A percentile compares a stretch with the other conserved stretches of the same genome.
Evolutionary conservation across 2,888 invertebrate species (phyloP).

Genomic region (Dusona sp.): DNA sequence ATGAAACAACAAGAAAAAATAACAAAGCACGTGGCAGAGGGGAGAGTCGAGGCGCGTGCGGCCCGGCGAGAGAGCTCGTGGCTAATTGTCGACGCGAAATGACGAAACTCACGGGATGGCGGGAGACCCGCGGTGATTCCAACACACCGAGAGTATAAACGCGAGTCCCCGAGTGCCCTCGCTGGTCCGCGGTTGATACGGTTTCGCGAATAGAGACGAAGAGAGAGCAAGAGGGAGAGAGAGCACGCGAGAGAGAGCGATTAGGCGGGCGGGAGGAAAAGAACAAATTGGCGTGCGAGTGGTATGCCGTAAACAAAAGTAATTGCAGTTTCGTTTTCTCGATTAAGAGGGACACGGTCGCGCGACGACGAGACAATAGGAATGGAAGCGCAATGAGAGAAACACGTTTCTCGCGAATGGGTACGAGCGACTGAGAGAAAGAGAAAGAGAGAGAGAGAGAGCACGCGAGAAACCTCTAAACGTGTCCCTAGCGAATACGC

Average conservation of each 20-base stretch:
- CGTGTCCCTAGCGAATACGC: constrained; percentile 38
- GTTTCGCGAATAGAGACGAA: constrained; percentile 26
- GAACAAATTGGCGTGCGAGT: constrained; percentile 73
- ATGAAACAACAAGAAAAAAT: constrained; percentile 28
- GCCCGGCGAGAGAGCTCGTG: constrained; percentile 73
- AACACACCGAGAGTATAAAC: constrained; percentile 45
- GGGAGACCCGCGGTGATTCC: constrained; percentile 64
- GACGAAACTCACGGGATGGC: constrained; percentile 75
- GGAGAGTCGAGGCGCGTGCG: constrained; percentile 78
- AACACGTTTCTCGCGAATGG: constrained; percentile 36
- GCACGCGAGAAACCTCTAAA: constrained; percentile 6
- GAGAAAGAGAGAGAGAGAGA: constrained; percentile 8
- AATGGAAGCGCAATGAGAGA: constrained; percentile 66
- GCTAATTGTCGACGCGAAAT: constrained; percentile 79
- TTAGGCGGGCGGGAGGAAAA: constrained; percentile 1
- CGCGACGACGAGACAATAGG: constrained; percentile 62
- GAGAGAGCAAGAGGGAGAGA: constrained; percentile 7
- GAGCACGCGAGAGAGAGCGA: constrained; percentile 2
- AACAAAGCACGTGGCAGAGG: constrained; percentile 31
- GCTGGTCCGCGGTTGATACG: neutral
- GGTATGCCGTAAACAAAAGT: constrained; percentile 73
- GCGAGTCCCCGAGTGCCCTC: neutral
- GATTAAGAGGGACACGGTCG: constrained; percentile 75
- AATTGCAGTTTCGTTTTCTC: constrained; percentile 75
- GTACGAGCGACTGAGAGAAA: neutral